Conservation (phyloP, 2,113 vertebrate genomes). For the Micromys minutus region DNA sequence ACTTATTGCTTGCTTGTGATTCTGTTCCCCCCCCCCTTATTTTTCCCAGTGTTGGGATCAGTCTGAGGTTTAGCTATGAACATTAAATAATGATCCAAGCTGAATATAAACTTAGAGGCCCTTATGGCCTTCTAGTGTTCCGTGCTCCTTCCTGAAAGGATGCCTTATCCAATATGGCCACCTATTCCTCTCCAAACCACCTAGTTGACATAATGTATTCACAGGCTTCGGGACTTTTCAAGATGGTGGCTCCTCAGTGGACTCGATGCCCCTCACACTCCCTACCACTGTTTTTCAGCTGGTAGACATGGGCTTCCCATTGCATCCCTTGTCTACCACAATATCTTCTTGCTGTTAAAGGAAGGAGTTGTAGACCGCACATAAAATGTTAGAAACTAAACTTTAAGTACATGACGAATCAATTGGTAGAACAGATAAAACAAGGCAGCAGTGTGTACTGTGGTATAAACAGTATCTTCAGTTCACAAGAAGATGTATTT, state of each 20-base stretch:
- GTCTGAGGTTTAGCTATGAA: neutral
- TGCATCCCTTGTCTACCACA: neutral
- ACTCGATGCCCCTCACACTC: neutral
- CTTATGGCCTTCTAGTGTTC: neutral
- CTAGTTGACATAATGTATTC: neutral
- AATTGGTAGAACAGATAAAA: neutral
- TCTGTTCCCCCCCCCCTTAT: too few species aligned
- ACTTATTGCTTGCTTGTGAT: neutral
- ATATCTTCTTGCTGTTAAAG: neutral
- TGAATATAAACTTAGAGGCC: neutral
- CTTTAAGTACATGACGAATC: neutral
- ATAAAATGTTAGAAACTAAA: neutral
- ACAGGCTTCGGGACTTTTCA: neutral
- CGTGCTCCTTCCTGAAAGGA: neutral
- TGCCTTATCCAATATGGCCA: neutral
- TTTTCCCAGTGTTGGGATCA: neutral
- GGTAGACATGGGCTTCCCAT: neutral
- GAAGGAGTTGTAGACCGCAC: neutral
- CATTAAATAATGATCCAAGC: neutral
- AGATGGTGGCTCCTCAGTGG: neutral
- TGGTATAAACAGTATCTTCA: neutral
- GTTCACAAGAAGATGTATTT: neutral
- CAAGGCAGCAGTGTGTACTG: neutral
- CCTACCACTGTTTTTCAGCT: rapidly evolving
- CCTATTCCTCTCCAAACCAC: neutral